A percentile compares a stretch with the other conserved stretches of the same genome.
Evolutionary conservation across 2,888 invertebrate genomes (phyloP).

Genomic region (Drosophila buzzatii): DNA sequence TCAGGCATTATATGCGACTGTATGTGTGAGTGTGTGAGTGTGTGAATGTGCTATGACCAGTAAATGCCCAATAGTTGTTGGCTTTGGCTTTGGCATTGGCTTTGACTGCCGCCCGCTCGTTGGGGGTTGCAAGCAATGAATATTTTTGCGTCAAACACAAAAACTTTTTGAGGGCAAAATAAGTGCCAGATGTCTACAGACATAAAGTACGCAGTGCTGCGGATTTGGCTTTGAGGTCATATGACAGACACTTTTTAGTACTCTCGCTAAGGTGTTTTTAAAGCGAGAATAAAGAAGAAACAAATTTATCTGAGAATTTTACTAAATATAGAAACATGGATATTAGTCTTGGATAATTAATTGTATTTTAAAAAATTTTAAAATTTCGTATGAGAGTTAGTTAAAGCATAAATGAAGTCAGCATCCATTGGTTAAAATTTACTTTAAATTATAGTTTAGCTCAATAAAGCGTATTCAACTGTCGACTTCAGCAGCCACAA

Average conservation of each 20-base stretch:
- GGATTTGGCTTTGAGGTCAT: conserved; percentile 42
- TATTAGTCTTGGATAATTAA: no score
- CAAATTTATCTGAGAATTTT: no score
- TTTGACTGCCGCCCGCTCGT: conserved; percentile 13
- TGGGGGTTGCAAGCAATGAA: conserved; percentile 58
- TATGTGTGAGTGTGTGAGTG: conserved; percentile 7
- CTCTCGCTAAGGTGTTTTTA: conserved; percentile 4
- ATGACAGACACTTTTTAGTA: conserved; percentile 26
- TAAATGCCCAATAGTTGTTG: conserved; percentile 70
- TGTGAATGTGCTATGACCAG: conserved; percentile 34
- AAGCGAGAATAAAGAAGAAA: no score
- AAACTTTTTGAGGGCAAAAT: conserved; percentile 38
- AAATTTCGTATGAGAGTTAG: no score
- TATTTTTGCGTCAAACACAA: conserved; percentile 73
- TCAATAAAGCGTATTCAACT: not conserved
- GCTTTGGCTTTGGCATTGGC: conserved; percentile 24
- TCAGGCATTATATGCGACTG: conserved; percentile 19
- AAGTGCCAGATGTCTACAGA: conserved; percentile 38
- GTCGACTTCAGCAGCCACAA: no score
- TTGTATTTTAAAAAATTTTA: no score
- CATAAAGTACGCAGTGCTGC: conserved; percentile 10
- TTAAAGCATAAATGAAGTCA: no score
- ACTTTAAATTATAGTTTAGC: no score
- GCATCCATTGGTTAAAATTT: no score
- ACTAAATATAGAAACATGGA: no score